A percentile compares a stretch with the other conserved stretches of the same genome.
Conservation (phyloP, 2,888 invertebrate species). For the Galeruca laticollis region DNA sequence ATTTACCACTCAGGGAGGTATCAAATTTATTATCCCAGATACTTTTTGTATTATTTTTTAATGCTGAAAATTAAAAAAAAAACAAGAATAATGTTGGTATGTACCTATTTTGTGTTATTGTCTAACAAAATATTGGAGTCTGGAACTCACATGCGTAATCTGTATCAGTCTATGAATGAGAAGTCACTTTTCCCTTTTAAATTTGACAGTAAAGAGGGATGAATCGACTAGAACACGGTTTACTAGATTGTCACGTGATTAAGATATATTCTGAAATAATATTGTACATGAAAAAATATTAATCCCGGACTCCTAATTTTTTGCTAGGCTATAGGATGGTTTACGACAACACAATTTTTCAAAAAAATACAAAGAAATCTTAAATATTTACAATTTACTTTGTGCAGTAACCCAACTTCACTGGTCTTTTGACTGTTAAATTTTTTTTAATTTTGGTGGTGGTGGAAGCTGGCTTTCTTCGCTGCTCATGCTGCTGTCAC, state of each 20-base stretch:
- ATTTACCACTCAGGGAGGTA: too few relatives aligned
- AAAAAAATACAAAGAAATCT: neutral
- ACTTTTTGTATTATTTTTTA: neutral
- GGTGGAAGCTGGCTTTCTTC: neutral
- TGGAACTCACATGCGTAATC: too few relatives aligned
- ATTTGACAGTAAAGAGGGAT: neutral
- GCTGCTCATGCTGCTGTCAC: neutral
- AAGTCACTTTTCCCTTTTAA: constrained; percentile 4
- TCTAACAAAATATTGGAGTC: too few relatives aligned
- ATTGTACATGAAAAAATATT: neutral
- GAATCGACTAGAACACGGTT: too few relatives aligned
- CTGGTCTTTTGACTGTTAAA: constrained; percentile 1
- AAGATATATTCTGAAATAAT: neutral
- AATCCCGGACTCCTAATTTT: neutral
- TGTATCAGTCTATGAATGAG: too few relatives aligned
- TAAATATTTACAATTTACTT: neutral
- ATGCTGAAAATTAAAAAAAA: neutral
- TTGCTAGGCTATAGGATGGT: too few relatives aligned
- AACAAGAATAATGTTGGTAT: neutral
- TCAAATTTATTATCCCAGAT: too few relatives aligned
- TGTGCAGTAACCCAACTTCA: neutral
- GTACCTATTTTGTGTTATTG: neutral
- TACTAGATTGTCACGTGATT: too few relatives aligned
- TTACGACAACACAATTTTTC: too few relatives aligned
- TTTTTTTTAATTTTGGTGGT: constrained; percentile 6